A percentile compares a stretch with the other conserved stretches of the same genome.
Conservation (phyloP, 2,113 vertebrate genomes). For the Ondatra zibethicus region DNA sequence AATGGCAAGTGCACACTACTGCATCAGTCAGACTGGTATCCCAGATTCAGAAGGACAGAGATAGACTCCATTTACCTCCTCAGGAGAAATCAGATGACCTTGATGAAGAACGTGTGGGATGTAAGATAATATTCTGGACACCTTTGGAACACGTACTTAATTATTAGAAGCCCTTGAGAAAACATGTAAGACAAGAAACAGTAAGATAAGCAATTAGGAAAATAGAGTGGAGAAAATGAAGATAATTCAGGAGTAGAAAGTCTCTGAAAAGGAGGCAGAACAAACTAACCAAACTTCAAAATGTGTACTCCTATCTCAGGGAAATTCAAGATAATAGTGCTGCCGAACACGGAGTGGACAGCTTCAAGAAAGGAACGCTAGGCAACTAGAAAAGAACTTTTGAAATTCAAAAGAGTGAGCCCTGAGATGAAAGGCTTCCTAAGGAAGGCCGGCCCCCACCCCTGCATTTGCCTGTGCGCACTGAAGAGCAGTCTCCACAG, state of each 20-base stretch:
- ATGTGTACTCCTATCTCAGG: neutral
- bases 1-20: neutral
- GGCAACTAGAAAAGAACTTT: constrained; percentile 45
- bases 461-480: neutral
- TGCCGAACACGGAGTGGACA: neutral
- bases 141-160: neutral
- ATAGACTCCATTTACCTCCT: neutral
- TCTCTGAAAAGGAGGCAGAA: constrained; percentile 16
- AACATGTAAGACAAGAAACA: neutral
- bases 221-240: constrained; percentile 28
- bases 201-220: constrained; percentile 22
- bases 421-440: constrained; percentile 32
- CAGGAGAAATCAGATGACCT: neutral
- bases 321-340: constrained; percentile 9
- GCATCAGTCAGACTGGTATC: neutral
- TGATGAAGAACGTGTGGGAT: neutral
- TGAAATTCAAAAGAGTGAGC: constrained; percentile 12
- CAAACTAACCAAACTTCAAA: constrained; percentile 10
- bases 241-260: neutral
- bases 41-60: neutral
- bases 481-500: neutral
- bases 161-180: constrained; percentile 2
- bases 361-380: neutral
- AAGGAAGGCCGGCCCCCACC: neutral
- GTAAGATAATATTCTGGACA: neutral